phyloP scores from a whole-genome alignment of 2,888 invertebrate genomes.

The Steinernema hermaphroditum region DNA sequence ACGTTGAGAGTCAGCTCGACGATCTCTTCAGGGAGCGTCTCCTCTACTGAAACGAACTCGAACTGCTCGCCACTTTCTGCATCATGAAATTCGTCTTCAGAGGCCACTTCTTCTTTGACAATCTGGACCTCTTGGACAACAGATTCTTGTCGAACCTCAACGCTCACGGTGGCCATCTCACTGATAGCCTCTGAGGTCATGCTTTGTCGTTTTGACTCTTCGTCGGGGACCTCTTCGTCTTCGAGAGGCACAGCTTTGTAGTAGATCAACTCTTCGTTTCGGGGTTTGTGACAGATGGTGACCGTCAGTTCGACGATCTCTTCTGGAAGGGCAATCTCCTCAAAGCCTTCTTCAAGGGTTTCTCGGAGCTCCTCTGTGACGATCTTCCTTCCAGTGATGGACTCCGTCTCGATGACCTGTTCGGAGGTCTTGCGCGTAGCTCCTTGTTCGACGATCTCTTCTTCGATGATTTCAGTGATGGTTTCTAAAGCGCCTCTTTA shows the following conservation, averaged over 20 bases:
- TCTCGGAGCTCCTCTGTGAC: not conserved
- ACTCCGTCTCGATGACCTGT: not conserved
- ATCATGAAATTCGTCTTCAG: conserved; percentile 29
- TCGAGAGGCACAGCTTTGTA: conserved; percentile 10
- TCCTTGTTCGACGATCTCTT: not conserved
- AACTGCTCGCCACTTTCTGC: conserved; percentile 29
- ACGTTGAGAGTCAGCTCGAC: conserved; percentile 31
- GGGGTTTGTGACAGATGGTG: conserved; percentile 11
- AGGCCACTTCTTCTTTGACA: conserved; percentile 12
- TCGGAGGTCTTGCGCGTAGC: not conserved
- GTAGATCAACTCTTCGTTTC: conserved; percentile 16
- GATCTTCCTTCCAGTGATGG: not conserved
- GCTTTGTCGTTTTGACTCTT: not conserved
- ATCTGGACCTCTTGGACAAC: conserved; percentile 34
- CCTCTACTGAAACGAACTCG: not conserved
- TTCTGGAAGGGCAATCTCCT: not conserved
- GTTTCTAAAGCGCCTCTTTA: not conserved
- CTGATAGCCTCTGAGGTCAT: not conserved
- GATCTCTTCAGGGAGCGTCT: conserved; percentile 1
- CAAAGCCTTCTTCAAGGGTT: not conserved
- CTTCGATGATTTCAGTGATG: conserved; percentile 19
- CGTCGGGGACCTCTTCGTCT: not conserved
- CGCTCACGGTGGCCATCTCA: not conserved
- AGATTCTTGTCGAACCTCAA: not conserved
- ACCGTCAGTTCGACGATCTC: conserved; percentile 8